Evolutionary conservation across 2,888 invertebrate genomes (phyloP).

Genomic region (Drosophila pseudotakahashii): DNA sequence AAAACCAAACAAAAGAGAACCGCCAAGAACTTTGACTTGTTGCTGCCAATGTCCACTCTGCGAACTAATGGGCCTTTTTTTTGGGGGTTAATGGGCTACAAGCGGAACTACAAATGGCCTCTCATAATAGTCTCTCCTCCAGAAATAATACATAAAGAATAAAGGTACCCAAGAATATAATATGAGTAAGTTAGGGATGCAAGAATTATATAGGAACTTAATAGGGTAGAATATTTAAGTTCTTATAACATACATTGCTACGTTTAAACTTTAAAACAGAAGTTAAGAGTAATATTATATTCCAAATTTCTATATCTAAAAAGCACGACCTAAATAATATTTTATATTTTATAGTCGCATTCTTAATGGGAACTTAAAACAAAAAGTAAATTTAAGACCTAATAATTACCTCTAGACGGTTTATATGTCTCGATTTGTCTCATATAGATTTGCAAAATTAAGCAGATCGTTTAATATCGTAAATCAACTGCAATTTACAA

Average conservation of each 20-base stretch:
- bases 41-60: constrained; percentile 11
- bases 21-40: constrained; percentile 4
- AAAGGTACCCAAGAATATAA: not conserved
- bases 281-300: too few species aligned
- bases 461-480: not conserved
- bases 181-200: too few species aligned
- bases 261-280: too few species aligned
- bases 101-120: not conserved
- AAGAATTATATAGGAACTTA: too few species aligned
- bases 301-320: too few species aligned
- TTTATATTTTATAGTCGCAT: too few species aligned
- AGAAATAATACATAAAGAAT: not conserved
- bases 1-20: constrained; percentile 4
- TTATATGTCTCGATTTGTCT: not conserved
- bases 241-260: not conserved
- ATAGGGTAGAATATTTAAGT: too few species aligned
- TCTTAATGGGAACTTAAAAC: too few species aligned
- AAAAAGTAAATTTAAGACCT: not conserved
- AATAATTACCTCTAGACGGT: not conserved
- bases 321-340: too few species aligned
- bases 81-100: constrained; percentile 64
- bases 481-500: constrained; percentile 5
- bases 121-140: too few species aligned
- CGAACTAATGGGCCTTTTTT: constrained; percentile 18
- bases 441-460: constrained; percentile 2